Percentiles rank a stretch among this genome's conserved stretches.
Evolutionary conservation across 2,888 invertebrate genomes (phyloP).

Genomic region (Chrysolina haemoptera): DNA sequence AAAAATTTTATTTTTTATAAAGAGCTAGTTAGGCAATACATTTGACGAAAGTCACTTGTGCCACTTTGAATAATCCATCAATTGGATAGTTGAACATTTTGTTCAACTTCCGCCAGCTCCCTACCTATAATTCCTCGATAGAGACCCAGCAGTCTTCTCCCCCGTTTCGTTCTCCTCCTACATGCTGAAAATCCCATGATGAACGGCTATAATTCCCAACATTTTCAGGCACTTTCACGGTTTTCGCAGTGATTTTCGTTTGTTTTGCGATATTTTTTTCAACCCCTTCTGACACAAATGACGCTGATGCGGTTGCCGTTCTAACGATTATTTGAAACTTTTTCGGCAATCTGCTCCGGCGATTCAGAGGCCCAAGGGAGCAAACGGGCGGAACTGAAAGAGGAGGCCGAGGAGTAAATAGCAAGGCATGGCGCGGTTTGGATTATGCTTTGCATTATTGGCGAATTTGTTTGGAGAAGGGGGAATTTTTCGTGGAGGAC

Average conservation of each 20-base stretch:
- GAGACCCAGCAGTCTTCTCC: conserved; percentile 30
- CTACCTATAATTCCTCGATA: conserved; percentile 29
- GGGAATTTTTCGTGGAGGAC: no score
- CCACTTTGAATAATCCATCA: no score
- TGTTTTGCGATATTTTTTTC: conserved; percentile 52
- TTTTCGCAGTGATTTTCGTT: conserved; percentile 56
- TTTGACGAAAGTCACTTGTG: no score
- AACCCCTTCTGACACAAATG: conserved; percentile 46
- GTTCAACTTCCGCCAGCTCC: conserved; percentile 8
- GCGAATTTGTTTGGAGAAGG: no score
- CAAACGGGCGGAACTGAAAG: neutral
- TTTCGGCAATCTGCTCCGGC: conserved; percentile 27
- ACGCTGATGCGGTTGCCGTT: conserved; percentile 37
- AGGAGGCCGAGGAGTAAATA: neutral
- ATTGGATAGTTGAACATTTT: no score
- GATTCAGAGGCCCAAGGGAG: neutral
- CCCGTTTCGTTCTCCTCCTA: conserved; percentile 42
- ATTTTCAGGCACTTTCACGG: conserved; percentile 55
- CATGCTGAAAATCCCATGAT: conserved; percentile 53
- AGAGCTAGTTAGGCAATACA: no score
- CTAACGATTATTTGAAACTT: conserved; percentile 33
- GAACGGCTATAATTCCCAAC: conserved; percentile 56
- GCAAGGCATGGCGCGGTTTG: neutral
- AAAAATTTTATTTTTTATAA: no score
- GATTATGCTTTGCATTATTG: no score